phyloP scores from a whole-genome alignment of 2,113 vertebrate species.

The Elephas maximus region DNA sequence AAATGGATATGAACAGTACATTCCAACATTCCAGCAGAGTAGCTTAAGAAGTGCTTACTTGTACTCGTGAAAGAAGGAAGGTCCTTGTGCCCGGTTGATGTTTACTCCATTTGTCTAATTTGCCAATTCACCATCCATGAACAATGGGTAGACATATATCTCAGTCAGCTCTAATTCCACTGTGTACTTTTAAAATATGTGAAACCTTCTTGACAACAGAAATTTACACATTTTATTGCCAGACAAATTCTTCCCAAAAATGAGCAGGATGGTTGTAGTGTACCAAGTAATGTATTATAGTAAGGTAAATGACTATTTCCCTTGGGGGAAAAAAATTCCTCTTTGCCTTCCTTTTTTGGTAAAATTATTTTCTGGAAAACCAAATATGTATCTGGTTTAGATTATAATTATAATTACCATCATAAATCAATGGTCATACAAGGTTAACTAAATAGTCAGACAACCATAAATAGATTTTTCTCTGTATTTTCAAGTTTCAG shows the following conservation, averaged over 20 bases:
- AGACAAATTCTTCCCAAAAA: not conserved
- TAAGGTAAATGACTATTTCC: not conserved
- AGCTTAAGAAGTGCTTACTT: not conserved
- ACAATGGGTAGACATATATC: not conserved
- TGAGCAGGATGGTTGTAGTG: not conserved
- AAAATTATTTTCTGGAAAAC: not conserved
- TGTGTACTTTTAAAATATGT: slow-evolving; percentile 6
- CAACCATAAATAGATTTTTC: not conserved
- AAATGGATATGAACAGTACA: not conserved
- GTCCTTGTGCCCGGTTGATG: not conserved
- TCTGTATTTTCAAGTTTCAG: not conserved
- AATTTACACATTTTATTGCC: not conserved
- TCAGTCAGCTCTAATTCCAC: not conserved
- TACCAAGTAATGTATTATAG: not conserved
- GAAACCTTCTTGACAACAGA: not conserved
- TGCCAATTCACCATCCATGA: not conserved
- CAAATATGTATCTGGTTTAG: slow-evolving; percentile 10
- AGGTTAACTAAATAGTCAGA: not conserved
- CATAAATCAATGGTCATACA: not conserved
- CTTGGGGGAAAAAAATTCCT: not conserved
- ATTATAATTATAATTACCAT: not conserved
- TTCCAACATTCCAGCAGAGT: not conserved
- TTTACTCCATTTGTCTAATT: not conserved
- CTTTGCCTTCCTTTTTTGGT: not conserved
- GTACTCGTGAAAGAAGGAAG: not conserved